These are phyloP conservation scores for Entelurus aequoreus DNA, from an alignment of 2,113 vertebrate genomes.

Conservation along the genomic window DNA sequence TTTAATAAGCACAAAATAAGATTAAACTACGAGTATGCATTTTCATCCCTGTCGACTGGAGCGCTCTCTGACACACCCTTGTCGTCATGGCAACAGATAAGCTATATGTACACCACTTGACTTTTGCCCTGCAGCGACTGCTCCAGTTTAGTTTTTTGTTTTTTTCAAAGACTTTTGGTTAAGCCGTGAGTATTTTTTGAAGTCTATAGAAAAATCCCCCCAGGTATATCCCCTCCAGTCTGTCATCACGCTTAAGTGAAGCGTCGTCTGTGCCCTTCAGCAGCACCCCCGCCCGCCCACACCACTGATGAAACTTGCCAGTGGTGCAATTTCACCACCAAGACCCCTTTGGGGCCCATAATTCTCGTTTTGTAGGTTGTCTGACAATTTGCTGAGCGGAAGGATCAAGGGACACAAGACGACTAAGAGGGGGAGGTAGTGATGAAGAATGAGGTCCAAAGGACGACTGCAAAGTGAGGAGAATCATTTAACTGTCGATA, in stretches of 20 bases:
- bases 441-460: conserved; percentile 23
- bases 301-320: conserved; percentile 58
- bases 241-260: conserved; percentile 66
- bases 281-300: conserved; percentile 43
- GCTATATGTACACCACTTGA: conserved; percentile 40
- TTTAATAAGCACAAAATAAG: conserved; percentile 7
- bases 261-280: conserved; percentile 60
- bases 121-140: conserved; percentile 44
- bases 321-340: conserved; percentile 62
- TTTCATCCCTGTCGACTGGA: conserved; percentile 20
- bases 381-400: conserved; percentile 70
- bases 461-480: conserved; percentile 24
- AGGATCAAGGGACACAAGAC: conserved; percentile 39
- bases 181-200: conserved; percentile 54
- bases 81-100: conserved; percentile 31
- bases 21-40: neutral
- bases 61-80: conserved; percentile 16
- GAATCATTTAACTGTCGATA: conserved; percentile 16
- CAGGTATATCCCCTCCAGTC: conserved; percentile 58
- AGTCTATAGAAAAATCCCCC: conserved; percentile 42
- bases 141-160: conserved; percentile 5
- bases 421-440: conserved; percentile 41
- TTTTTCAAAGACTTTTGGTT: conserved; percentile 43
- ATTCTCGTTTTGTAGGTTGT: conserved; percentile 67
- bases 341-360: conserved; percentile 64